Evolutionary conservation across 1,140 invertebrate species (phyloP), one percentile per base, ranked within the genome.

Genomic region (Neodiprion virginianus): DNA sequence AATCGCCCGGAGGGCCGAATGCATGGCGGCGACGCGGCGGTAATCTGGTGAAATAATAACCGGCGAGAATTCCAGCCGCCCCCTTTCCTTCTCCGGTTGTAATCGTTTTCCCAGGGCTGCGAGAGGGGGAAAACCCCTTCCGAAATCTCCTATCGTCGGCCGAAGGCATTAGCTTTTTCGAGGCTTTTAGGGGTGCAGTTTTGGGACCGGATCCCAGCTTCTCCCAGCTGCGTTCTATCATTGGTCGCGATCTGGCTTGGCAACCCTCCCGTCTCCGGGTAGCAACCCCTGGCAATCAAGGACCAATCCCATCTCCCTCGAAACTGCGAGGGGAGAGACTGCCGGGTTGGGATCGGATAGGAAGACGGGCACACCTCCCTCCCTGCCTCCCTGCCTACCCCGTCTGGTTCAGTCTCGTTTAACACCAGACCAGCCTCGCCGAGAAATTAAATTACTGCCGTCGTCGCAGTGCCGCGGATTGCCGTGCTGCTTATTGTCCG

Each of bases 181-280:
- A 8, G 53, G 11, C 11, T 61, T 61, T 61, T 17, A 61, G 53
- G 53, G 53, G 53, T 61, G 53, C 53, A 61, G 53, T 17, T 61
- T 17, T 14, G 53, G 28, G 28, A 40, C 53, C 28, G 28, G 28
- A 40, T 40, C 28, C 28, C 11, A 61, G 8, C 11, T 17, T 61
- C 4, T 61, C 53, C 53, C 53, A 61, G 53, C 53, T 61, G 79
- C 75, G 67, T 81, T 74, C 83, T 87, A 88, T 88, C 87, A 88
- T 88, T 88, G 87, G 87, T 84, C 82, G 79, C 83, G 85, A 88
- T 87, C 86, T 88, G 76, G 75, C 72, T 73, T 71, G 76, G 80
- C 84, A 81, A 84, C 84, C 70, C 68, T 80, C 79, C 78, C 76
- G 82, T 77, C 79, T 78, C 77, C 78, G 79, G 79, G 80, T 86